Base-by-base conservation (phyloP, 2,113 vertebrate genomes). In the Nansenia antarctica region DNA sequence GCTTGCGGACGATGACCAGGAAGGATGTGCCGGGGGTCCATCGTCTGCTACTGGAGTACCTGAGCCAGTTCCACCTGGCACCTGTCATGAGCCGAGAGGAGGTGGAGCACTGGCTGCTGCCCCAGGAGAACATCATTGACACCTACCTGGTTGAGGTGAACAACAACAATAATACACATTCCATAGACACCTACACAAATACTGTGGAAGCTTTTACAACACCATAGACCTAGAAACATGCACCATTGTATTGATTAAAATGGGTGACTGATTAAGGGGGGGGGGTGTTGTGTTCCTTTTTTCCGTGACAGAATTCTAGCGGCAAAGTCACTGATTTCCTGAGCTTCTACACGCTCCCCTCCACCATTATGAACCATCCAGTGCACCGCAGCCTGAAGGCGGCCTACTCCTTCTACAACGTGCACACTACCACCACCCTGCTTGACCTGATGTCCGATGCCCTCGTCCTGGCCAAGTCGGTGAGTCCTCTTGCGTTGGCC, bases 361-460 rank as follows among this genome's bases (percentile, higher is more conserved):
- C 97, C 65, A 99, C 98, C 87, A 98, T 99, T 87, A 99, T 99
- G 98, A 99, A 98, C 83, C 98, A 99, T 88, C 93, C 96, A 0
- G 94, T 96, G 67, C 98, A 99, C 89, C 97, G 94, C 90, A 99
- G 96, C 82, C 93, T 99, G 73, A 99, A 99, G 86, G 98, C 98
- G 18, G 98, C 98, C 4, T 99, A 99, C 67, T 98, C 97, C 79
- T 99, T 99, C 92, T 99, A 99, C 93, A 98, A 98, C 0, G 96
- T 99, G 62, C 98, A 99, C 92, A 98, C 96, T 86, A 93, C 92
- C 90, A 96, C 93, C 1, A 86, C 96, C 14, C 92, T 99, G 82
- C 88, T 98, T 2, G 98, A 99, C 89, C 94, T 99, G 85, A 99
- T 99, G 97, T 95, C 94, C 0, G 98, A 99, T 0, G 96, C 96